phyloP scores from a whole-genome alignment of 2,888 invertebrate species.

The Orchesellides sinensis region DNA sequence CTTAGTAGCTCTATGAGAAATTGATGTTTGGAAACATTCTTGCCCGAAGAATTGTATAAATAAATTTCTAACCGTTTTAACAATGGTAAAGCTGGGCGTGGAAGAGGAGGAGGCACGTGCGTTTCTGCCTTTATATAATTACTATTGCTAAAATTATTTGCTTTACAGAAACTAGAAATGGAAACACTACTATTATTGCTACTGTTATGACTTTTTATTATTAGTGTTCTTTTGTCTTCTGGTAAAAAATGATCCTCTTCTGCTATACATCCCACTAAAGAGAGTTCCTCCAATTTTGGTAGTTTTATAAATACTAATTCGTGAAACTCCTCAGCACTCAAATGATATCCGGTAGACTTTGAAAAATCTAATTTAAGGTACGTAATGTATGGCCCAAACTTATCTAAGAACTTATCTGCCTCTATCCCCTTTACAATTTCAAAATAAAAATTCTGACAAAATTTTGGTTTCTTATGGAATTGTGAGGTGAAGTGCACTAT shows the following conservation, averaged over 20 bases:
- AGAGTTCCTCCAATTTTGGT: slow-evolving; percentile 38
- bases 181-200: neutral
- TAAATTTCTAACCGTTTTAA: slow-evolving; percentile 52
- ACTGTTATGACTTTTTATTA: neutral
- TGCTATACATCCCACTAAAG: slow-evolving; percentile 34
- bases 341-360: slow-evolving; percentile 13
- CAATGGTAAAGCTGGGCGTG: slow-evolving; percentile 11
- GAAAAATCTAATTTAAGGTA: slow-evolving; percentile 50
- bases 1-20: slow-evolving; percentile 55
- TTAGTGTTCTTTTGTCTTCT: slow-evolving; percentile 2
- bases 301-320: slow-evolving; percentile 31
- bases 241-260: slow-evolving; percentile 47
- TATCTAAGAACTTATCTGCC: slow-evolving; percentile 17
- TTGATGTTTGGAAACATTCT: slow-evolving; percentile 46
- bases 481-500: slow-evolving; percentile 1
- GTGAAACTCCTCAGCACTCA: slow-evolving; percentile 15
- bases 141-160: neutral
- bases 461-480: slow-evolving; percentile 25
- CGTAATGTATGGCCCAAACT: slow-evolving; percentile 33
- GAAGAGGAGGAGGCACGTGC: slow-evolving; percentile 10
- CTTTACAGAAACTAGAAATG: neutral
- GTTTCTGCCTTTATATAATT: neutral
- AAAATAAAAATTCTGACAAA: slow-evolving; percentile 42
- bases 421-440: slow-evolving; percentile 1
- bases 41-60: slow-evolving; percentile 44